Evolutionary conservation across 2,797 vertebrate genomes (phyloP), one percentile per base, ranked within the genome.

Genomic region (Thamnophis elegans): DNA sequence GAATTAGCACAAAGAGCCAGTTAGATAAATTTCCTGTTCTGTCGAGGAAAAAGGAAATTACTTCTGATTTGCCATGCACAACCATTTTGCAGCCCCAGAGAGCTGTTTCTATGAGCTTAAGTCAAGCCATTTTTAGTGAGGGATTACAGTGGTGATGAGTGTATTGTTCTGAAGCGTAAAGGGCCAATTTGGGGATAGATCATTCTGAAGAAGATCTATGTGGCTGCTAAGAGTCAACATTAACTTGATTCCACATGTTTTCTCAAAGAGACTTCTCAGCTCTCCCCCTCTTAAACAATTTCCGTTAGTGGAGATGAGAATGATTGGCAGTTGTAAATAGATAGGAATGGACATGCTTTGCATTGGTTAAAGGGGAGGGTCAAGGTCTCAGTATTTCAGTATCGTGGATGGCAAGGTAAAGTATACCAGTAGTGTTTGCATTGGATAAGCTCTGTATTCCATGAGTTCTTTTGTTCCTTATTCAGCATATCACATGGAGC

Each of bases 401-500:
- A 16, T 1, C 25, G 22, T 42, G 47, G 13, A 53, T 28, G 22
- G 86, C 54, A 68, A 36, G 54, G 87, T 42, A 60, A 16, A 4
- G 7, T 18, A 22, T 22, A 18, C 55, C 55, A 0, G 55, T 16
- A 82, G 11, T 42, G 11, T 25, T 42, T 36, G 13, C 58, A 26
- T 20, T 16, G 56, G 59, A 10, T 7, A 28, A 65, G 87, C 47
- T 53, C 22, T 14, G 42, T 87, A 58, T 55, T 85, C 42, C 68
- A 85, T 14, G 12, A 89, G 2, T 91, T 60, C 11, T 47, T 36
- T 62, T 88, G n/a, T 78, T 65, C 59, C n/a, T 25, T 14, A 53
- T 91, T 32, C 54, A 95, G 96, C 53, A 6, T 90, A 82, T 54
- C 82, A 7, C 53, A n/a, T 2, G 0, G 5, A 92, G 42, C 26